phyloP scores from a whole-genome alignment of 1,140 invertebrate species.

The Drosophila tsacasi region DNA sequence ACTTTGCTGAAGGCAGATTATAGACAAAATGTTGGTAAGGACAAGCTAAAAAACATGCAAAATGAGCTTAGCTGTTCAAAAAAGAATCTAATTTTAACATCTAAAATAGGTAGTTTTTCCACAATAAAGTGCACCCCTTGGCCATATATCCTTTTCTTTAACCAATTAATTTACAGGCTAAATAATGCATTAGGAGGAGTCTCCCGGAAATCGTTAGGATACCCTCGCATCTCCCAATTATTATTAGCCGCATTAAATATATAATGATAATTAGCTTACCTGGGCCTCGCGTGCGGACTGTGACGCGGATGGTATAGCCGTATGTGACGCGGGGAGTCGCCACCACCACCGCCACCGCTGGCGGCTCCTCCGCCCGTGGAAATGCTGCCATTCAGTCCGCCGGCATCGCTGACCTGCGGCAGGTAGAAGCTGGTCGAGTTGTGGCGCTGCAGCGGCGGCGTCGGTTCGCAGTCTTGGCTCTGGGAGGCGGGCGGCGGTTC shows the following conservation, averaged over 20 bases:
- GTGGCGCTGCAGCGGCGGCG: conserved; percentile 94
- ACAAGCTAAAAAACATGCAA: not conserved
- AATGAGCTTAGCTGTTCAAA: no score
- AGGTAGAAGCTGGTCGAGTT: conserved; percentile 97
- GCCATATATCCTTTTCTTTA: not conserved
- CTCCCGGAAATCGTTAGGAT: conserved; percentile 4
- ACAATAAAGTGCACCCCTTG: not conserved
- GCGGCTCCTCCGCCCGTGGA: conserved; percentile 54
- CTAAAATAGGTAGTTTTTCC: not conserved
- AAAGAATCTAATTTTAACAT: not conserved
- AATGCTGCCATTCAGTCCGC: conserved; percentile 70
- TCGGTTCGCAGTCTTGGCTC: conserved; percentile 96
- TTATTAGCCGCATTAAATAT: conserved; percentile 1
- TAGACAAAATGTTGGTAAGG: not conserved
- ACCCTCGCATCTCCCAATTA: not conserved
- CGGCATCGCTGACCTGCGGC: conserved; percentile 85
- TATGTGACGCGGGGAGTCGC: conserved; percentile 88
- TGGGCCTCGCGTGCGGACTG: conserved; percentile 91
- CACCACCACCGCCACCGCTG: conserved; percentile 31
- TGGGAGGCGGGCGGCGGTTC: conserved; percentile 93
- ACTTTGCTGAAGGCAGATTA: not conserved
- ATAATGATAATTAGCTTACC: conserved; percentile 75
- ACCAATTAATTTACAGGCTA: conserved; percentile 3
- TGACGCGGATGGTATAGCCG: conserved; percentile 89
- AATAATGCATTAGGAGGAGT: not conserved